phyloP scores from a whole-genome alignment of 1,140 invertebrate genomes.

The Anastatus disparis region DNA sequence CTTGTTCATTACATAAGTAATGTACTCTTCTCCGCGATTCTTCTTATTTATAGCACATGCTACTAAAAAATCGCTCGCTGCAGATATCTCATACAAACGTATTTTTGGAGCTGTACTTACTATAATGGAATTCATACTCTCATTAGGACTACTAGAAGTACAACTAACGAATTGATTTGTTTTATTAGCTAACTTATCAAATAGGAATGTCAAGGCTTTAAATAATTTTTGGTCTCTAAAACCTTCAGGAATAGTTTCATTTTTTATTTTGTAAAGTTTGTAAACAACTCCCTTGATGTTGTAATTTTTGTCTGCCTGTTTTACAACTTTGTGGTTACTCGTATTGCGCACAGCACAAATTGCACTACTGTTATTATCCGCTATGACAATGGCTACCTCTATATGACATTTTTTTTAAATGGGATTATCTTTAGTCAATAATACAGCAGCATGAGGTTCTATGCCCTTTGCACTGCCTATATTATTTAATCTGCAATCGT shows the following conservation, averaged over 20 bases:
- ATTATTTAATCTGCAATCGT: constrained; percentile 29
- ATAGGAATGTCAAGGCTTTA: neutral
- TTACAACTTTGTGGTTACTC: too few relatives aligned
- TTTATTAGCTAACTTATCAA: constrained; percentile 13
- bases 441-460: constrained; percentile 17
- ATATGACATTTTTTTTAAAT: constrained; percentile 17
- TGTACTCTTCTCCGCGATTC: neutral
- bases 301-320: too few relatives aligned
- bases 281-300: constrained; percentile 9
- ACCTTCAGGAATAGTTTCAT: constrained; percentile 15
- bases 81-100: constrained; percentile 26
- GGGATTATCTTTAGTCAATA: constrained; percentile 17
- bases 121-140: constrained; percentile 36
- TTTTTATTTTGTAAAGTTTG: constrained; percentile 33
- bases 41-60: constrained; percentile 21
- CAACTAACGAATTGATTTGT: constrained; percentile 13
- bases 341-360: neutral
- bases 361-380: constrained; percentile 6
- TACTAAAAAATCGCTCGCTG: constrained; percentile 12
- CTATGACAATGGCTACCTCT: constrained; percentile 4
- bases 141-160: constrained; percentile 32
- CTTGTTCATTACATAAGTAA: constrained; percentile 13
- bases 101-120: constrained; percentile 35
- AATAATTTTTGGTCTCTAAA: constrained; percentile 24
- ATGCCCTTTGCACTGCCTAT: neutral